phyloP scores from a whole-genome alignment of 2,888 invertebrate genomes.

The Parelbella ahira region DNA sequence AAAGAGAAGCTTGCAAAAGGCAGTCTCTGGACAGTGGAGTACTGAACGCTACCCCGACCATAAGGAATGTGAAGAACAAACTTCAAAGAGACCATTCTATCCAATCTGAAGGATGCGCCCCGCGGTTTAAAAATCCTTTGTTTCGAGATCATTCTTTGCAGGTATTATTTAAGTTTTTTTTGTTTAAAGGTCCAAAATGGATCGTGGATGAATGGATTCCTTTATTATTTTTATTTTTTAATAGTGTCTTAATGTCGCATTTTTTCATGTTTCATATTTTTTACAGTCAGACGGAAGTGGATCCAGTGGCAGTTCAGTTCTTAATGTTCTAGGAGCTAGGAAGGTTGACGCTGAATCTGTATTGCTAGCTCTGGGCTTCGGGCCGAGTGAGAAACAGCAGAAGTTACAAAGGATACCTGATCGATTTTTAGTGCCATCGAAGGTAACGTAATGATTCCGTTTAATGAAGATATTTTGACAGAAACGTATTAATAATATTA shows the following conservation, averaged over 20 bases:
- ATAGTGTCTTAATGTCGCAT: too few species aligned
- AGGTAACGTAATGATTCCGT: conserved; percentile 71
- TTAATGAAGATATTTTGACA: too few species aligned
- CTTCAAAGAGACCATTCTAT: conserved; percentile 70
- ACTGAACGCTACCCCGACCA: conserved; percentile 48
- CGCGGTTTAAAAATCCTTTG: conserved; percentile 68
- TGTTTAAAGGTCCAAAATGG: too few species aligned
- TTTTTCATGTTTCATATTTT: too few species aligned
- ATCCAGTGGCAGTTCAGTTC: conserved; percentile 86
- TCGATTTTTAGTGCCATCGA: conserved; percentile 89
- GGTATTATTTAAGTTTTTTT: too few species aligned
- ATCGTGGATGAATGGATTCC: too few species aligned
- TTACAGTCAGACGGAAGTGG: conserved; percentile 72
- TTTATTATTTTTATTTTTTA: too few species aligned
- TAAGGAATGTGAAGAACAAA: conserved; percentile 46
- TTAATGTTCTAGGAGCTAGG: conserved; percentile 90
- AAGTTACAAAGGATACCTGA: conserved; percentile 89
- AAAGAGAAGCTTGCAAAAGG: conserved; percentile 58
- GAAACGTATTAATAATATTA: too few species aligned
- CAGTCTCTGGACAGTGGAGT: conserved; percentile 65
- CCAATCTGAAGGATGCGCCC: conserved; percentile 69
- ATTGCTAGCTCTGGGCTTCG: conserved; percentile 89
- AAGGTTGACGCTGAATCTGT: conserved; percentile 95
- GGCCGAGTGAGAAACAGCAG: conserved; percentile 84
- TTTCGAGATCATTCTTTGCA: conserved; percentile 74